phyloP scores from a whole-genome alignment of 2,113 vertebrate species.

The Candoia aspera region DNA sequence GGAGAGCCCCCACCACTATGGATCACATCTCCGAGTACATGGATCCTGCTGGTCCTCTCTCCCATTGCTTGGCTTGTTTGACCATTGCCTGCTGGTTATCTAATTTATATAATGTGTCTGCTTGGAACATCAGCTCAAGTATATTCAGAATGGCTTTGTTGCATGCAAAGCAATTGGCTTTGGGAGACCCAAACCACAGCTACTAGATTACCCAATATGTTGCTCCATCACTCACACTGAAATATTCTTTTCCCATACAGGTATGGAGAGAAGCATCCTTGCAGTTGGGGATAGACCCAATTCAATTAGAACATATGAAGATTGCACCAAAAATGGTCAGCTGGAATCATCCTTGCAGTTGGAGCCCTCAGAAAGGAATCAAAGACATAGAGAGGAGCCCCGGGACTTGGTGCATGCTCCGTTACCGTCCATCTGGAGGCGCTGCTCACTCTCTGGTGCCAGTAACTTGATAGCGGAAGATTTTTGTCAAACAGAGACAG shows the following conservation, averaged over 20 bases:
- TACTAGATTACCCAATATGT: background rate
- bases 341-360: constrained; percentile 42
- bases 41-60: background rate
- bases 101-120: background rate
- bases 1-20: background rate
- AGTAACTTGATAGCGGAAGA: constrained; percentile 78
- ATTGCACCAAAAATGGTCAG: constrained; percentile 6
- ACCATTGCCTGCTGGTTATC: background rate
- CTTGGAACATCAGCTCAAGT: background rate
- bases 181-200: background rate
- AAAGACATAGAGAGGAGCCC: constrained; percentile 76
- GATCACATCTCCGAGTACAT: background rate
- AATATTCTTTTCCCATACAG: constrained; percentile 39
- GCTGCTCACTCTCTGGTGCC: constrained; percentile 86
- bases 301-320: constrained; percentile 49
- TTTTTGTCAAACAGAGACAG: constrained; percentile 65
- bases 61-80: background rate
- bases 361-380: constrained; percentile 57
- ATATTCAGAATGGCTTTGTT: background rate
- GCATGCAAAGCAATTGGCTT: background rate
- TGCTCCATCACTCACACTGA: background rate
- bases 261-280: constrained; percentile 45
- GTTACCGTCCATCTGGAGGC: constrained; percentile 87
- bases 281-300: constrained; percentile 57
- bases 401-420: constrained; percentile 86